These are phyloP conservation scores for Enteromius afrohamiltoni DNA, from an alignment of 2,797 vertebrate species.

Conservation along the genomic window DNA sequence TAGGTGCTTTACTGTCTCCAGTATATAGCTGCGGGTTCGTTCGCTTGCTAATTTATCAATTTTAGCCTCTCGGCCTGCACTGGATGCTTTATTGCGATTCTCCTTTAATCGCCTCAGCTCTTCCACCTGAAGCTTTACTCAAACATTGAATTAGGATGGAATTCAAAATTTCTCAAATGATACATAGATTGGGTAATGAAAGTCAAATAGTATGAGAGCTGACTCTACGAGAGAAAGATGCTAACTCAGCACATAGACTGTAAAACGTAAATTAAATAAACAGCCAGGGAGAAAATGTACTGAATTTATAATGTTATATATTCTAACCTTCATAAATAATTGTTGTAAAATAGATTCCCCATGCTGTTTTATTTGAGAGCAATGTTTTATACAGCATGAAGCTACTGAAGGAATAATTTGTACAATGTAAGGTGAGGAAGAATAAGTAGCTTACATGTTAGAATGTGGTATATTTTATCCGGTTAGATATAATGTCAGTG, in stretches of 20 bases:
- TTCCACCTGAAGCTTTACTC: constrained; percentile 80
- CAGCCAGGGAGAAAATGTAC: constrained; percentile 16
- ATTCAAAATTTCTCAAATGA: constrained; percentile 27
- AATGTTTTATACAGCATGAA: neutral
- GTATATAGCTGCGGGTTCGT: constrained; percentile 16
- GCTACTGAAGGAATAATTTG: neutral
- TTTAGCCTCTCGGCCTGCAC: constrained; percentile 60
- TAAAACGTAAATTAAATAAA: constrained; percentile 38
- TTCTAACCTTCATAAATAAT: constrained; percentile 32
- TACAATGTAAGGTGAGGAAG: neutral
- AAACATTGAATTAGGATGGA: constrained; percentile 33
- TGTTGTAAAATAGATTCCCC: neutral
- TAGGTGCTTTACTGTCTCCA: neutral
- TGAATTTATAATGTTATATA: constrained; percentile 29
- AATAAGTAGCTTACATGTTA: constrained; percentile 14
- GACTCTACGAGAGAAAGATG: constrained; percentile 20
- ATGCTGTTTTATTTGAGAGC: neutral
- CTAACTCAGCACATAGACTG: constrained; percentile 24
- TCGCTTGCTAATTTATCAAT: neutral
- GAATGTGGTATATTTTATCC: neutral
- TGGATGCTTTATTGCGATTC: constrained; percentile 76
- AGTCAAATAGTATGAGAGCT: constrained; percentile 30
- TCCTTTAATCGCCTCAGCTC: constrained; percentile 84
- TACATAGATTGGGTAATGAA: constrained; percentile 28
- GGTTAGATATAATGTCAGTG: neutral